Evolutionary conservation across 2,113 vertebrate genomes (phyloP).

Genomic region (Carollia perspicillata): DNA sequence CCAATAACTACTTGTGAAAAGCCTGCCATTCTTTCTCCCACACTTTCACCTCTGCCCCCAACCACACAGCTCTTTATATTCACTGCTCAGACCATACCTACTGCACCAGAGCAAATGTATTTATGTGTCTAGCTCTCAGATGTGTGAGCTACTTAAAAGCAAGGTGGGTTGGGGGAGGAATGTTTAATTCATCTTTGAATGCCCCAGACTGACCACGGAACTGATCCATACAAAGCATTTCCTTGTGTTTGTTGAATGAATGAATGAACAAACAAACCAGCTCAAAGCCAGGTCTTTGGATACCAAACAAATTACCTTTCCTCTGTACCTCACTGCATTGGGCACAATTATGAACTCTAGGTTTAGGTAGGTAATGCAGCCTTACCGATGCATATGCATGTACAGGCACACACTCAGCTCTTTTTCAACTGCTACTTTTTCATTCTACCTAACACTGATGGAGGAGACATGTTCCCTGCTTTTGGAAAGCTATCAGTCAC

Average conservation of each 20-base stretch:
- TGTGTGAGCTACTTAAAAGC: background rate
- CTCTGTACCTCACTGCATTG: background rate
- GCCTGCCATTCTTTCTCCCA: background rate
- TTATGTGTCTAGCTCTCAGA: background rate
- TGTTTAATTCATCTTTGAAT: background rate
- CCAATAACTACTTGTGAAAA: background rate
- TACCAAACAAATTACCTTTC: background rate
- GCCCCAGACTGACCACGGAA: background rate
- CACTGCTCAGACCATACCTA: background rate
- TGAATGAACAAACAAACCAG: background rate
- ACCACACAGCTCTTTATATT: background rate
- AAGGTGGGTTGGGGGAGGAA: background rate
- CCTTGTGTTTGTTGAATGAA: background rate
- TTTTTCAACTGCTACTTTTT: background rate
- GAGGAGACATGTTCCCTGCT: background rate
- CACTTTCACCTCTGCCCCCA: background rate
- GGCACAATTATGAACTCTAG: background rate
- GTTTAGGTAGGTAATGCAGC: background rate
- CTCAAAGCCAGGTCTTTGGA: background rate
- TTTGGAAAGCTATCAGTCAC: background rate
- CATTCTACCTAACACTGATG: background rate
- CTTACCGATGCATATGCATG: background rate
- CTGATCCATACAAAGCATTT: background rate
- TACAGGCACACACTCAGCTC: background rate
- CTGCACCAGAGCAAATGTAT: background rate